Evolutionary conservation across 1,140 invertebrate genomes (phyloP), one percentile per base, ranked within the genome.

Genomic region (Planococcus citri): DNA sequence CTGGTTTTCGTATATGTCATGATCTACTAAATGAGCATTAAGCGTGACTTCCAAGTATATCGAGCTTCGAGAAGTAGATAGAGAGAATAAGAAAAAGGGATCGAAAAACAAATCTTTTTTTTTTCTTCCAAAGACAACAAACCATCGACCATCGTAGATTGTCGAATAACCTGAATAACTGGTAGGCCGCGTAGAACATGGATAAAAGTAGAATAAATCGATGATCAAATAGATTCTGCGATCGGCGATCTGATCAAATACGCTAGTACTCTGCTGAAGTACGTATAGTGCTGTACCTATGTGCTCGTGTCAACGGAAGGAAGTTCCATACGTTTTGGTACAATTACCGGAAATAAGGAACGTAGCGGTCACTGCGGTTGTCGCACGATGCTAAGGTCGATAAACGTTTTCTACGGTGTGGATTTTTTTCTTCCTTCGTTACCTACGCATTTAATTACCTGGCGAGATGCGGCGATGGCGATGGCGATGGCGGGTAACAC

Each of bases 81-180:
- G n/a, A n/a, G n/a, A n/a, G n/a, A n/a, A n/a, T n/a, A n/a, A n/a
- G n/a, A n/a, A n/a, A n/a, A n/a, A 33, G 29, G 17, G 12, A 17
- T 51, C n/a, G 41, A 51, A 51, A 51, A 51, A 51, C 41, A 51
- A 51, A 51, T 51, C 41, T 51, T 51, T 51, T 51, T 51, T 51
- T 51, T n/a, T n/a, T n/a, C n/a, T n/a, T n/a, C n/a, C n/a, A n/a
- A n/a, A n/a, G n/a, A n/a, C n/a, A n/a, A n/a, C n/a, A n/a, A n/a
- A n/a, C n/a, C 41, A 51, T 2, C 41, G 41, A 51, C 41, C 6
- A 37, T 37, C 33, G 33, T 14, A 51, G n/a, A 51, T 51, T 3
- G 17, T 20, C 12, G n/a, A n/a, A n/a, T 51, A 51, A 51, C 41
- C 41, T 51, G n/a, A 51, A 51, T 51, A 51, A 51, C 41, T 20